These are phyloP conservation scores for Carposina sasakii DNA, from an alignment of 1,140 invertebrate species.

Conservation along the genomic window DNA sequence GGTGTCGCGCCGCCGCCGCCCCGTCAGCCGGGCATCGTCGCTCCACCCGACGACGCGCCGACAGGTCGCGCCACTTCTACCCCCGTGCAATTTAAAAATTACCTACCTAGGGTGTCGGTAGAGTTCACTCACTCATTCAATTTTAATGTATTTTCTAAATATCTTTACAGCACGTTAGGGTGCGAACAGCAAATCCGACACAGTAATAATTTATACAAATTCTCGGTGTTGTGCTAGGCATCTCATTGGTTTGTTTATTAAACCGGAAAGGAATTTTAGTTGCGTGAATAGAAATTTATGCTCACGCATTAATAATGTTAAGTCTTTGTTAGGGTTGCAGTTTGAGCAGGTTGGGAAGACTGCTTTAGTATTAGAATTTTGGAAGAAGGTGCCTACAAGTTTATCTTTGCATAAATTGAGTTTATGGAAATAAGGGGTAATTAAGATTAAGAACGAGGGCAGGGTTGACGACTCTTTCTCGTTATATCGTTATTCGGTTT, in stretches of 20 bases:
- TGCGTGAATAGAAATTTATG: conserved; percentile 54
- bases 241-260: background rate
- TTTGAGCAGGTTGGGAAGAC: conserved; percentile 26
- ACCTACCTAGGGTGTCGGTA: conserved; percentile 43
- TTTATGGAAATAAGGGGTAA: conserved; percentile 24
- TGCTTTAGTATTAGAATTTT: too few species aligned
- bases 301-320: conserved; percentile 52
- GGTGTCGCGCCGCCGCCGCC: too few species aligned
- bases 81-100: conserved; percentile 58
- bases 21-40: too few species aligned
- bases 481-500: conserved; percentile 25
- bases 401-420: conserved; percentile 20
- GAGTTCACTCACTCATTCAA: conserved; percentile 32
- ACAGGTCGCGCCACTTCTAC: conserved; percentile 25
- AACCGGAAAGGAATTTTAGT: conserved; percentile 57
- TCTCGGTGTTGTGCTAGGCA: background rate
- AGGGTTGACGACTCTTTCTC: conserved; percentile 33
- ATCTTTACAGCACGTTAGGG: conserved; percentile 27
- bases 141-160: conserved; percentile 27
- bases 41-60: conserved; percentile 28
- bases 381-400: too few species aligned
- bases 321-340: conserved; percentile 37
- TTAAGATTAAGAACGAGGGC: conserved; percentile 45
- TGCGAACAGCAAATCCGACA: conserved; percentile 21
- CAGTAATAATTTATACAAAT: background rate